Base-by-base conservation (phyloP, 2,113 vertebrate genomes). In the Urocynchramus pylzowi region DNA sequence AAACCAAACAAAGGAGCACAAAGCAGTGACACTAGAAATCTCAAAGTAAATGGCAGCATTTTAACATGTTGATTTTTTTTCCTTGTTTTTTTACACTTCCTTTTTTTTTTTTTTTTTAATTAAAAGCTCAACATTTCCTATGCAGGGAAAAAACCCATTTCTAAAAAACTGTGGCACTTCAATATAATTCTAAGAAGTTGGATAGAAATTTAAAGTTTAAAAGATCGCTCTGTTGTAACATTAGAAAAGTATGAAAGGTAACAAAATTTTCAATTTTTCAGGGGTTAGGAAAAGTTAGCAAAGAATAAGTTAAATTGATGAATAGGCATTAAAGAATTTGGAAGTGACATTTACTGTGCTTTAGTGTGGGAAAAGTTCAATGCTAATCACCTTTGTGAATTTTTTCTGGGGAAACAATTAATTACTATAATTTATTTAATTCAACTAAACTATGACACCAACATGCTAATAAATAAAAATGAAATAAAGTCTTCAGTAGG, bases 41-140 rank as follows among this genome's bases (percentile, higher is more conserved):
- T 63, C 33, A 71, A 75, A 56, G 6, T 53, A 49, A 71, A 44
- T 45, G 11, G 10, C 31, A 59, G 9, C 10, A 53, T 68, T 80
- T 76, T 56, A 86, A 6, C 10, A 31, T 53, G 3, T 18, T 54
- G 7, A 31, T 19, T 15, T 52, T 42, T 37, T 54, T 30, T 6
- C 1, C 1, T 11, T 9, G 5, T 24, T 28, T 45, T 35, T 45
- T 37, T 22, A 24, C 3, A 10, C 39, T 49, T 31, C 3, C 2
- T 12, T 28, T 63, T 73, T 23, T n/a, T 44, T 44, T 44, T 44
- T n/a, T 56, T 14, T n/a, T n/a, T 5, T 10, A 52, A 61, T 31
- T 4, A 15, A 68, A 80, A 84, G 1, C 11, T 67, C 35, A 54
- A 22, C 22, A 87, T 45, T 87, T 70, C 4, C 7, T 19, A 37